phyloP scores from a whole-genome alignment of 2,888 invertebrate genomes.

The Odontocerum albicorne region DNA sequence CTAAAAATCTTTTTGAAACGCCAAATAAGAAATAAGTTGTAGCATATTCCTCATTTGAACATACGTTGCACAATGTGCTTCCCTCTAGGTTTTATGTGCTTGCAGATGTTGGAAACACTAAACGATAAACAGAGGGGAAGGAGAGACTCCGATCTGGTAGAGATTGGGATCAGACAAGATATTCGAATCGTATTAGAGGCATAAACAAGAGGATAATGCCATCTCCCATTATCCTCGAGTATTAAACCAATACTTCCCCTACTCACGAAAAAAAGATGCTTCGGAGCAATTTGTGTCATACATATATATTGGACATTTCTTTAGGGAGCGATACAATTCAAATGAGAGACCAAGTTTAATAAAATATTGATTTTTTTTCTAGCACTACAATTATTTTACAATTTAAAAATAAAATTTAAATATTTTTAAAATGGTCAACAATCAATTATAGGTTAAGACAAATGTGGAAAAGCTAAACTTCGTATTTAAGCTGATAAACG shows the following conservation, averaged over 20 bases:
- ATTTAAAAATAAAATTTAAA: too few relatives aligned
- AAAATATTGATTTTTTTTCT: too few relatives aligned
- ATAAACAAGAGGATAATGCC: slow-evolving; percentile 37
- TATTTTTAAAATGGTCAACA: too few relatives aligned
- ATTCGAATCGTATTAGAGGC: slow-evolving; percentile 37
- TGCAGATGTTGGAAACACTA: slow-evolving; percentile 30
- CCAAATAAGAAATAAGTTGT: slow-evolving; percentile 26
- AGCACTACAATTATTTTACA: too few relatives aligned
- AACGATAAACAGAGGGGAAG: slow-evolving; percentile 28
- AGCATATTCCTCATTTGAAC: slow-evolving; percentile 21
- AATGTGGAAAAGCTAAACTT: too few relatives aligned
- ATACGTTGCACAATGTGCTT: slow-evolving; percentile 26
- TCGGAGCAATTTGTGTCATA: too few relatives aligned
- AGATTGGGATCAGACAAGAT: slow-evolving; percentile 33
- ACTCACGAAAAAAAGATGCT: too few relatives aligned
- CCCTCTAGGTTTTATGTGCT: slow-evolving; percentile 20
- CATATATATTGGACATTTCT: too few relatives aligned
- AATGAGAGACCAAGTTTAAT: too few relatives aligned
- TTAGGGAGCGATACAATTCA: too few relatives aligned
- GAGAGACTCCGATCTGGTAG: neutral
- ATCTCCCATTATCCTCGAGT: slow-evolving; percentile 32
- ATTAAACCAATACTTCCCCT: slow-evolving; percentile 26
- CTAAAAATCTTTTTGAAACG: slow-evolving; percentile 34
- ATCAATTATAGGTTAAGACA: too few relatives aligned
- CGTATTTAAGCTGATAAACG: too few relatives aligned